Evolutionary conservation across 2,797 vertebrate species (phyloP), one percentile per base, ranked within the genome.

Genomic region (Sciurus carolinensis): DNA sequence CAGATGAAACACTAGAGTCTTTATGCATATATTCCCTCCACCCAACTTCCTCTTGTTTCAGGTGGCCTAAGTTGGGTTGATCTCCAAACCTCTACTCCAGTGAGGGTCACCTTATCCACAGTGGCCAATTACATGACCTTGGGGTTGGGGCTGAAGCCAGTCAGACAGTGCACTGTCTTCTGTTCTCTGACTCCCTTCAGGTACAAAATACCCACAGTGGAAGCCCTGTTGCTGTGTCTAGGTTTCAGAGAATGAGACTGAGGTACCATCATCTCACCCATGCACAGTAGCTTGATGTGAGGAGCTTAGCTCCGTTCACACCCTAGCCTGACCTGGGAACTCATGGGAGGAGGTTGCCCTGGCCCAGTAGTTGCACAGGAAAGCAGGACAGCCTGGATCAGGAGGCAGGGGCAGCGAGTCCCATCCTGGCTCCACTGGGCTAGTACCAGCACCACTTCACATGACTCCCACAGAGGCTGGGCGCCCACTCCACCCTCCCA

Each of bases 401-500:
- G 59, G 67, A 64, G 39, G 30, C 66, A 15, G 28, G 30, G 42
- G 4, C n/a, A 26, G 13, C 17, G 7, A 0, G 47, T 24, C 75
- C 28, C 1, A 30, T 42, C n/a, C 79, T 7, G 17, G 79, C 44
- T 73, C 64, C 39, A 6, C 3, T 8, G 39, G 30, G 64, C 22
- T 0, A 0, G 54, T 36, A 83, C 28, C 47, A 28, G 7, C 36
- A 7, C 0, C 0, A 44, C 14, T 13, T 91, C 24, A 3, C 1
- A 14, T 2, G 36, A 91, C 28, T 17, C 92, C 30, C 28, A 39
- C 9, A 47, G 57, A 28, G 20, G 14, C 54, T 42, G 22, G 59
- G 36, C 36, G 6, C 81, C 77, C 30, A 67, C 84, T 22, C 5
- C 5, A 42, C 72, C 79, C 82, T 77, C 80, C 59, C 67, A 72